Conservation (phyloP, 2,888 invertebrate species). For the Cactoblastis cactorum region DNA sequence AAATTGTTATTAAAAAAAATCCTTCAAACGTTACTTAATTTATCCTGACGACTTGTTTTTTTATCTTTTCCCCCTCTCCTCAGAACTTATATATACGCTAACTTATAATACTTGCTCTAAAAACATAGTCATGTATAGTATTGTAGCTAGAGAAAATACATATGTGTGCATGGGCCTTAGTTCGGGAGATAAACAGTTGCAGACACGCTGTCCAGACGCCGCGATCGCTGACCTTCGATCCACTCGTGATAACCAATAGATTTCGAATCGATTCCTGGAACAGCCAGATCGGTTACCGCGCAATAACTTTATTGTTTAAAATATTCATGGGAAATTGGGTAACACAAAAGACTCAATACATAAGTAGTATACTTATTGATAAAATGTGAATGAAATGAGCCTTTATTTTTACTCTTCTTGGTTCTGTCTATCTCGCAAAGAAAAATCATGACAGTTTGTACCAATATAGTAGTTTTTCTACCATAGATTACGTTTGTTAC, state of each 20-base stretch:
- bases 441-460: no score
- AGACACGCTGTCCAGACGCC: constrained; percentile 59
- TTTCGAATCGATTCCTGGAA: constrained; percentile 36
- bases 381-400: no score
- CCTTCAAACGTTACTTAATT: no score
- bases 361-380: neutral
- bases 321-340: neutral
- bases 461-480: no score
- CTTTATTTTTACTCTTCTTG: no score
- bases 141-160: neutral
- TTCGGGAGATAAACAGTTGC: constrained; percentile 32
- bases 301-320: constrained; percentile 15
- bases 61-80: no score
- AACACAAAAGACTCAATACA: neutral
- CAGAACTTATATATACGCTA: no score
- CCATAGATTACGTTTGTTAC: no score
- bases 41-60: no score
- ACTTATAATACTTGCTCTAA: no score
- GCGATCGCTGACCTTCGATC: constrained; percentile 47
- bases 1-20: no score
- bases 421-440: no score
- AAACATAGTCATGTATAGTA: neutral
- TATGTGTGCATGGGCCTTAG: constrained; percentile 1
- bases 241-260: constrained; percentile 26
- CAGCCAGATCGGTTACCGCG: constrained; percentile 1